Evolutionary conservation across 2,113 vertebrate species (phyloP).

Genomic region (Silurus meridionalis): DNA sequence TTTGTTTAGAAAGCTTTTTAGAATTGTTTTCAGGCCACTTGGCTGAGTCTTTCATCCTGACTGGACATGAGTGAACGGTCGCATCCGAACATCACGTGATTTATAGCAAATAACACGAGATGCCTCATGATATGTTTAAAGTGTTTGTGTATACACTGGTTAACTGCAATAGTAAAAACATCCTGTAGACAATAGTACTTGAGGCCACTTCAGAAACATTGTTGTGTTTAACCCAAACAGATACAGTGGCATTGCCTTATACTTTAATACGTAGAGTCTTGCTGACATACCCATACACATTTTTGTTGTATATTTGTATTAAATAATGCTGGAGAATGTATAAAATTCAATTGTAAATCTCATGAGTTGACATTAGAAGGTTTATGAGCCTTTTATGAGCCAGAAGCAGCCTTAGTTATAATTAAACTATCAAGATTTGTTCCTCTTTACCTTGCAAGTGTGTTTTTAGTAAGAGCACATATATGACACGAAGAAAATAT

Average conservation of each 20-base stretch:
- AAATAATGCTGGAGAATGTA: neutral
- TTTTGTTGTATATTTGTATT: neutral
- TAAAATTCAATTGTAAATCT: neutral
- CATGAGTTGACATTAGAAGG: neutral
- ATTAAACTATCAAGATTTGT: neutral
- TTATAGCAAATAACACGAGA: neutral
- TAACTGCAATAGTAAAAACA: neutral
- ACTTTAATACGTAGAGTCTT: too few relatives aligned
- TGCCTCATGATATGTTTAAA: neutral
- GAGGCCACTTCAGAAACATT: neutral
- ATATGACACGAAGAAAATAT: neutral
- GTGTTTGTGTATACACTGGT: neutral
- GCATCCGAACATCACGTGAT: neutral
- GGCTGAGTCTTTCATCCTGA: neutral
- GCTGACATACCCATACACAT: neutral
- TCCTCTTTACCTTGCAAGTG: neutral
- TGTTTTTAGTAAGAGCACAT: neutral
- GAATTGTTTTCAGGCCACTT: too few relatives aligned
- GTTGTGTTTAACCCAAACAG: neutral
- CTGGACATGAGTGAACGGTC: neutral
- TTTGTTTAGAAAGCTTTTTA: too few relatives aligned
- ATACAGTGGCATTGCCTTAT: too few relatives aligned
- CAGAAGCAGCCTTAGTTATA: neutral
- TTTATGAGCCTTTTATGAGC: neutral
- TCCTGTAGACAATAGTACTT: neutral